A percentile compares a stretch with the other conserved stretches of the same genome.
These are phyloP conservation scores for Holothuria scabra DNA, from an alignment of 53 echinoderm and acorn worm species.

Conservation along the genomic window DNA sequence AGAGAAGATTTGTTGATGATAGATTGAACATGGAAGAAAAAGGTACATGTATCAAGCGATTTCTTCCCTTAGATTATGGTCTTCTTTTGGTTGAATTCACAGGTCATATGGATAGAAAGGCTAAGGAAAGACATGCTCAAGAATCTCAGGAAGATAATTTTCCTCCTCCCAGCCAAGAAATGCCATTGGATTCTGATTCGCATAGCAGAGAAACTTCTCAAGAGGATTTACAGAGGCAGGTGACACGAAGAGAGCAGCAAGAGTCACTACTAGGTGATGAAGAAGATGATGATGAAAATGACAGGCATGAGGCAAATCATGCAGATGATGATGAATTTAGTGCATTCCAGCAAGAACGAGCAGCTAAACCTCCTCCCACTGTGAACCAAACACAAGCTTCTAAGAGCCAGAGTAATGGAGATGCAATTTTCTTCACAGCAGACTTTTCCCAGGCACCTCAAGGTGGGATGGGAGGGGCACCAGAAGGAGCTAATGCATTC, in stretches of 20 bases:
- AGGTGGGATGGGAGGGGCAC: neutral
- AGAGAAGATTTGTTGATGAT: no score
- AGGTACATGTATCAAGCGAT: no score
- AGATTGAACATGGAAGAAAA: no score
- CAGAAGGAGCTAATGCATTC: conserved; percentile 38
- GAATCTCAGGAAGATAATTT: conserved; percentile 41
- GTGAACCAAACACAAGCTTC: conserved; percentile 39
- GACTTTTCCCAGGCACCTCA: conserved; percentile 25
- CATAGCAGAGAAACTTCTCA: neutral
- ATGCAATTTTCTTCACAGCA: conserved; percentile 54
- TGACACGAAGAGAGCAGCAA: conserved; percentile 19
- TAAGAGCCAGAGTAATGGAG: neutral
- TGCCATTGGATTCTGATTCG: conserved; percentile 36
- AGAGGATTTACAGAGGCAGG: conserved; percentile 1
- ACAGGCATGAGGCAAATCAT: conserved; percentile 57
- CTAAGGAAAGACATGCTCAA: conserved; percentile 64
- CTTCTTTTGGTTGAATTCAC: conserved; percentile 13
- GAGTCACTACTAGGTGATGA: conserved; percentile 63
- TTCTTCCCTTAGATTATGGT: neutral
- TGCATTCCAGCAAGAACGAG: conserved; percentile 67
- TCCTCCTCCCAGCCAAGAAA: conserved; percentile 40
- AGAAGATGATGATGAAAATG: conserved; percentile 60
- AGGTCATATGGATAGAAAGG: conserved; percentile 85
- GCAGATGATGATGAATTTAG: conserved; percentile 77
- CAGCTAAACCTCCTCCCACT: neutral